Evolutionary conservation across 2,113 vertebrate species (phyloP).

Genomic region (Elgaria multicarinata): DNA sequence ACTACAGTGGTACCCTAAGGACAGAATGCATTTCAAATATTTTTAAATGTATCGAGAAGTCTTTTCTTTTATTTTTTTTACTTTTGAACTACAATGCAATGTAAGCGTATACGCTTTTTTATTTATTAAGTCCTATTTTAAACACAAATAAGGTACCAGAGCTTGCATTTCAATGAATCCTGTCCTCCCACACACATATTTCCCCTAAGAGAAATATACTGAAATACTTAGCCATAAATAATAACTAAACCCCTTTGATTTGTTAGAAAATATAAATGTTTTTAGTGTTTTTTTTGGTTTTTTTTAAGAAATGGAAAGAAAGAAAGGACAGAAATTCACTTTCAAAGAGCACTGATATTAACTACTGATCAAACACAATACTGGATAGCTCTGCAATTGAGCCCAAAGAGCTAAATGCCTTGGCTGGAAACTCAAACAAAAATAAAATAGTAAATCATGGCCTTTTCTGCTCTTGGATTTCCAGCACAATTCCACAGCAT

Average conservation of each 20-base stretch:
- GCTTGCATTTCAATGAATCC: constrained; percentile 5
- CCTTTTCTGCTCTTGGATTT: constrained; percentile 5
- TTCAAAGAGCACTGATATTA: neutral
- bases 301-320: constrained; percentile 1
- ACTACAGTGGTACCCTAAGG: constrained; percentile 55
- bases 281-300: neutral
- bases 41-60: constrained; percentile 58
- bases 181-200: constrained; percentile 32
- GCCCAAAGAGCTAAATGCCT: neutral
- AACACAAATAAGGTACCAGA: constrained; percentile 35
- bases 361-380: constrained; percentile 6
- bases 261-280: constrained; percentile 20
- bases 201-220: neutral
- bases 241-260: constrained; percentile 14
- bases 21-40: constrained; percentile 60
- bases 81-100: constrained; percentile 39
- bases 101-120: constrained; percentile 53
- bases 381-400: neutral
- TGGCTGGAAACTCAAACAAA: constrained; percentile 16
- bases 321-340: neutral
- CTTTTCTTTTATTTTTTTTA: constrained; percentile 32
- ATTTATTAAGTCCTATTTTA: constrained; percentile 48
- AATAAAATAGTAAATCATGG: neutral
- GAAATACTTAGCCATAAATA: constrained; percentile 14
- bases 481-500: neutral